Evolutionary conservation across 1,140 invertebrate genomes (phyloP).

Genomic region (Diorhabda elongata): DNA sequence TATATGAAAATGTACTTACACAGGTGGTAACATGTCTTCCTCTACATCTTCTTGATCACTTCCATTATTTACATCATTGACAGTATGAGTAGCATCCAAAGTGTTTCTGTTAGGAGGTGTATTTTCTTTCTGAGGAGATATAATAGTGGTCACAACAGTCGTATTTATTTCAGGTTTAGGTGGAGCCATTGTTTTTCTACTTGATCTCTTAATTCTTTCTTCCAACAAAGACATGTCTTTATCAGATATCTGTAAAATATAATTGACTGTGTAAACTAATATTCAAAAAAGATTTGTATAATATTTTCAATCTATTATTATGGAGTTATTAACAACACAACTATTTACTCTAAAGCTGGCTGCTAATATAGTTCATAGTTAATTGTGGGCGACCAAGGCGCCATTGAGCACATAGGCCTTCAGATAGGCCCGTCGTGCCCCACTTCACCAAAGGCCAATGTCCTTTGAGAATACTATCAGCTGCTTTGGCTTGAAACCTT

Average conservation of each 20-base stretch:
- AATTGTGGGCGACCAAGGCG: too few relatives aligned
- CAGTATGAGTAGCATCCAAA: neutral
- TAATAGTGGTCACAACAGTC: constrained; percentile 6
- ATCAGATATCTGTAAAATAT: constrained; percentile 69
- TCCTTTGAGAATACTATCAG: too few relatives aligned
- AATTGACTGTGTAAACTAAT: too few relatives aligned
- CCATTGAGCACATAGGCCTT: too few relatives aligned
- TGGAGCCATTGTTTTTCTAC: constrained; percentile 50
- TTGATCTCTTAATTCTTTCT: constrained; percentile 87
- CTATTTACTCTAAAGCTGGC: too few relatives aligned
- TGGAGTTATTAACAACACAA: too few relatives aligned
- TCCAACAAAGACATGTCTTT: constrained; percentile 92
- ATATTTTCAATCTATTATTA: too few relatives aligned
- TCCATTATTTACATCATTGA: constrained; percentile 20
- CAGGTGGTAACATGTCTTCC: constrained; percentile 28
- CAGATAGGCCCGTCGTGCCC: too few relatives aligned
- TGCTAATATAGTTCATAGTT: too few relatives aligned
- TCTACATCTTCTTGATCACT: constrained; percentile 33
- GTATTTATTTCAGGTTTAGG: constrained; percentile 19
- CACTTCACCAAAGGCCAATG: too few relatives aligned
- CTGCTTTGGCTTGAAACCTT: too few relatives aligned
- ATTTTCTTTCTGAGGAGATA: constrained; percentile 16
- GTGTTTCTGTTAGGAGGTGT: constrained; percentile 6
- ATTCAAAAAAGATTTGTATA: too few relatives aligned
- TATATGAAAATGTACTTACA: constrained; percentile 12